Conservation (phyloP, 2,113 vertebrate genomes). For the Zosterops pallidus region DNA sequence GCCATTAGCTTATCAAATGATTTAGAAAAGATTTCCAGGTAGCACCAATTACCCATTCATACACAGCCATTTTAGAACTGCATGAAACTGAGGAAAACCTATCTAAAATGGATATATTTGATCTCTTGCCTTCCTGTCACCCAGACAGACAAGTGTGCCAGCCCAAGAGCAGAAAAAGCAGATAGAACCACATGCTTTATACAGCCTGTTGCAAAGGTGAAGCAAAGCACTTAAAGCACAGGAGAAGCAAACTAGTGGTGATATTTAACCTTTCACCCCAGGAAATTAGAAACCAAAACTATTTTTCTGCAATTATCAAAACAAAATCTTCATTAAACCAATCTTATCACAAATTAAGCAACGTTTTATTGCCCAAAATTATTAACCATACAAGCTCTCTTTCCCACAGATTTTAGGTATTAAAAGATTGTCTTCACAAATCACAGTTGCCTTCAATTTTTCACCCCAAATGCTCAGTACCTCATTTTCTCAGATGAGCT, state of each 20-base stretch:
- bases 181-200: background rate
- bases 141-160: background rate
- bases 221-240: background rate
- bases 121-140: background rate
- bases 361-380: background rate
- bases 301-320: background rate
- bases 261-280: background rate
- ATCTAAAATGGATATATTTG: background rate
- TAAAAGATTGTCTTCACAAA: background rate
- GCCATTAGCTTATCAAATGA: background rate
- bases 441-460: background rate
- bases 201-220: background rate
- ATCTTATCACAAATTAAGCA: background rate
- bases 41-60: background rate
- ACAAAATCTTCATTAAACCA: background rate
- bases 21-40: background rate
- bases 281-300: background rate
- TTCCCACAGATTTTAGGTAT: background rate
- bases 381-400: background rate
- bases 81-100: background rate
- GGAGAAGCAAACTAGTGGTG: background rate
- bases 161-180: background rate
- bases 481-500: slow-evolving; percentile 16
- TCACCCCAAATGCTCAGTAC: background rate
- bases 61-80: background rate